A percentile compares a stretch with the other conserved stretches of the same genome.
Evolutionary conservation across 2,888 invertebrate genomes (phyloP).

Genomic region (Carpatolechia fugitivella): DNA sequence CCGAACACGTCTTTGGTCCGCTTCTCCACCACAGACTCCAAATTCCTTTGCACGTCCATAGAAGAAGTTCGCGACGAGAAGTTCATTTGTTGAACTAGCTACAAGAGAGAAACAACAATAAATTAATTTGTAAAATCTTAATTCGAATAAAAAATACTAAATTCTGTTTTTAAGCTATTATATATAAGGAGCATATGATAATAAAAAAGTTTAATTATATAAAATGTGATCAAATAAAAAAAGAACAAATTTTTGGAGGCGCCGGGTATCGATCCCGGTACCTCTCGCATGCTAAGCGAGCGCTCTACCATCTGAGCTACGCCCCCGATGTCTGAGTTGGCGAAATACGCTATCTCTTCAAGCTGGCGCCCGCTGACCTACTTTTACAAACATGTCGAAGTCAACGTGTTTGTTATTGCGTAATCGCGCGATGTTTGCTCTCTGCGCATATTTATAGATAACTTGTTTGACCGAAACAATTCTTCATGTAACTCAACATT

Average conservation of each 20-base stretch:
- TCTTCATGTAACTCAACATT: no score
- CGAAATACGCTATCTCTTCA: slow-evolving; percentile 22
- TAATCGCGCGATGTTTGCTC: not conserved
- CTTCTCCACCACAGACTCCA: slow-evolving; percentile 94
- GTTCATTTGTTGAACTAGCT: slow-evolving; percentile 91
- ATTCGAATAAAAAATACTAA: no score
- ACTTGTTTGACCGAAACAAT: no score
- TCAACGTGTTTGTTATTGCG: not conserved
- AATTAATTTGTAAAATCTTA: no score
- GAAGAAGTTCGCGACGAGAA: slow-evolving; percentile 95
- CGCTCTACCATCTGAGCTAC: slow-evolving; percentile 74
- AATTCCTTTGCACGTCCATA: slow-evolving; percentile 91
- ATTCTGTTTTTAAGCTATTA: no score
- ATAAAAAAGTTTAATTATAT: not conserved
- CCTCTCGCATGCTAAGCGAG: slow-evolving; percentile 77
- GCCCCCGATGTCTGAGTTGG: slow-evolving; percentile 37
- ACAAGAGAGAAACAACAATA: slow-evolving; percentile 21
- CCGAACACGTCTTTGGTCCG: slow-evolving; percentile 94
- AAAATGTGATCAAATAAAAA: slow-evolving; percentile 11
- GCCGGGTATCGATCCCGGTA: slow-evolving; percentile 80
- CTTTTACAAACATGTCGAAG: not conserved
- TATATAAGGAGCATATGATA: no score
- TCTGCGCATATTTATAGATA: not conserved
- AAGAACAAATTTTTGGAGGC: slow-evolving; percentile 52
- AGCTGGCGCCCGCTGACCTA: slow-evolving; percentile 1